Evolutionary conservation across 2,797 vertebrate genomes (phyloP), one percentile per base, ranked within the genome.

Genomic region (Diplodus puntazzo): DNA sequence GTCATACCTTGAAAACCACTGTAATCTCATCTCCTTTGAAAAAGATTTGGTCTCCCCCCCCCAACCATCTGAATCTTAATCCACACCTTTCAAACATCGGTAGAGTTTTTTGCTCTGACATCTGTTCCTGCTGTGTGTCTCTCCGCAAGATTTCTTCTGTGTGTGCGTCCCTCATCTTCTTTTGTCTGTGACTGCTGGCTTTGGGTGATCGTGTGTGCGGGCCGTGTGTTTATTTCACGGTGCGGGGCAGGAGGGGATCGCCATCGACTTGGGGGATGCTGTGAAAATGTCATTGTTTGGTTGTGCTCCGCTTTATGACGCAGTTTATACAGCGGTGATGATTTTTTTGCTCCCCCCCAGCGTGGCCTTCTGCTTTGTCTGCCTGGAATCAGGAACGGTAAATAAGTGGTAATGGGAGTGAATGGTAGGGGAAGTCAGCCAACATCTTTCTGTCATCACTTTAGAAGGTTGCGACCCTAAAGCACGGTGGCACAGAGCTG

Each of bases 381-480:
- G 93, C 88, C 75, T 79, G 87, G 89, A 94, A 93, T 93, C 86
- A 83, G 89, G 84, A 92, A 90, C 57, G 87, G 94, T 95, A 95
- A 95, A 94, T 95, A 95, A 95, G 94, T 94, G 90, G 93, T 95
- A 95, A 95, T 95, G 91, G 92, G 90, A 93, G 93, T 91, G 93
- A 93, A 94, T 91, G 88, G 93, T 90, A 90, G 89, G 92, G 93
- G 93, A 89, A 93, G 89, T 91, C 88, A 87, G 89, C 92, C 91
- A 83, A 83, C 88, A 87, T 92, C 93, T 95, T 94, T 94, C 94
- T 95, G 95, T 96, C 94, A 95, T 95, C 95, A 93, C 94, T 95
- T 96, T 95, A 92, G 94, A 95, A 95, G 95, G 95, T 95, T 94
- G 92, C 87, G 95, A 96, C 95, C 95, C 94, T 72, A 91, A 92